phyloP scores from a whole-genome alignment of 92 coral and sea anemone species.

The Hydrozoanthus gracilis region DNA sequence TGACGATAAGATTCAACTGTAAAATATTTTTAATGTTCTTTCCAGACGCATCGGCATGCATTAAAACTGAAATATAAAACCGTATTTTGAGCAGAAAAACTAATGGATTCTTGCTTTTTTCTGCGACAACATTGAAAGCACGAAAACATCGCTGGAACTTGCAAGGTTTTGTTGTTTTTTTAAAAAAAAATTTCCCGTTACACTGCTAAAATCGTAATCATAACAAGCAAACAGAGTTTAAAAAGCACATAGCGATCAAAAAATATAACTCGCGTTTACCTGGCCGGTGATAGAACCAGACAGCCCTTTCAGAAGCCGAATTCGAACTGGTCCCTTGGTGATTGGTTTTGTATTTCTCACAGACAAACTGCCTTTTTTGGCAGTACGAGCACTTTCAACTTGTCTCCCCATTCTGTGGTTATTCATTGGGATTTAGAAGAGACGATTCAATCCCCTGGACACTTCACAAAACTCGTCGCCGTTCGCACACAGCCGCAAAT shows the following conservation, averaged over 20 bases:
- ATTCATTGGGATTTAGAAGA: slow-evolving; percentile 6
- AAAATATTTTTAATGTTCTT: not conserved
- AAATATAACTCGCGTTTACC: not conserved
- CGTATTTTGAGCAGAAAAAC: not conserved
- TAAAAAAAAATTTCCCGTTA: not conserved
- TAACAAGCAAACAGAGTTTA: not conserved
- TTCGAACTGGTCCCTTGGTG: slow-evolving; percentile 83
- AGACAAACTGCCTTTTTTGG: slow-evolving; percentile 70
- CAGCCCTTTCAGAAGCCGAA: slow-evolving; percentile 78
- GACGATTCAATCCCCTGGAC: not conserved
- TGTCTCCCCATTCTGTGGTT: slow-evolving; percentile 33
- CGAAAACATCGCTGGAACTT: not conserved
- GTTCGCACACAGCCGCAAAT: not conserved
- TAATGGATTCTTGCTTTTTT: not conserved
- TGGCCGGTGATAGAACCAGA: slow-evolving; percentile 66
- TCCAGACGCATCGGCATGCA: not conserved
- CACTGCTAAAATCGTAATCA: not conserved
- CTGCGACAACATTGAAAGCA: not conserved
- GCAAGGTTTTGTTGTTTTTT: not conserved
- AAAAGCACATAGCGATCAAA: not conserved
- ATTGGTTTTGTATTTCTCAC: slow-evolving; percentile 73
- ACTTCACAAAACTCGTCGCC: not conserved
- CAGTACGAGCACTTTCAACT: slow-evolving; percentile 27
- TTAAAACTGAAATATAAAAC: not conserved
- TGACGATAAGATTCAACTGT: not conserved